phyloP scores from a whole-genome alignment of 2,797 vertebrate species.

The Rhinogobio ventralis region DNA sequence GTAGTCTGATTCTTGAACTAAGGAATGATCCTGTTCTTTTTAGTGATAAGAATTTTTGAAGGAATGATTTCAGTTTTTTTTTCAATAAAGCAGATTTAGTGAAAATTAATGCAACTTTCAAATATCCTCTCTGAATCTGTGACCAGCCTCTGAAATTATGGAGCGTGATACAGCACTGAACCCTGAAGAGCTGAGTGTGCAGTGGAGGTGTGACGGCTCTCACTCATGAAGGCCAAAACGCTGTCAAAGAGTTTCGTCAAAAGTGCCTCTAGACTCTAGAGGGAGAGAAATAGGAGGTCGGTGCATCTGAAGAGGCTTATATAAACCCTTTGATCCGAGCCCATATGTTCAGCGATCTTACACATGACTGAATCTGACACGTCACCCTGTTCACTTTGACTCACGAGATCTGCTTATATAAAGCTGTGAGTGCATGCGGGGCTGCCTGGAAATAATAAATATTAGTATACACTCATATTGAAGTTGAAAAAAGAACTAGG shows the following conservation, averaged over 20 bases:
- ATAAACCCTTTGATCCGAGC: constrained; percentile 10
- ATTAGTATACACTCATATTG: background rate
- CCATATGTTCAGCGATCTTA: constrained; percentile 3
- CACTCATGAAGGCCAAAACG: background rate
- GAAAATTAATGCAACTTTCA: background rate
- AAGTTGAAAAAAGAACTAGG: background rate
- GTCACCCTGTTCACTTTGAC: constrained; percentile 6
- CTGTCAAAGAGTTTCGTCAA: background rate
- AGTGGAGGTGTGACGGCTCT: background rate
- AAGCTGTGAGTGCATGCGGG: background rate
- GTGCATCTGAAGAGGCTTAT: constrained; percentile 3
- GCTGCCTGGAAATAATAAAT: background rate
- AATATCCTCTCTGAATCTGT: background rate
- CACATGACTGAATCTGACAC: background rate
- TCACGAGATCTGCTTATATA: background rate
- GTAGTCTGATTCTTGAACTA: background rate
- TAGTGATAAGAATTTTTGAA: too few species aligned
- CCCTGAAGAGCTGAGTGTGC: background rate
- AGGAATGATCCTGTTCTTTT: background rate
- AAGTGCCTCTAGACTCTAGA: background rate
- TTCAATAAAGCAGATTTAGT: background rate
- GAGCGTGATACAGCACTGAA: constrained; percentile 3
- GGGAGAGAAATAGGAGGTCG: background rate
- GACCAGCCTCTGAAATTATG: background rate
- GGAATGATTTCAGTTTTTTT: too few species aligned